Base-by-base conservation (phyloP, 2,113 vertebrate species). In the Microtus ochrogaster region DNA sequence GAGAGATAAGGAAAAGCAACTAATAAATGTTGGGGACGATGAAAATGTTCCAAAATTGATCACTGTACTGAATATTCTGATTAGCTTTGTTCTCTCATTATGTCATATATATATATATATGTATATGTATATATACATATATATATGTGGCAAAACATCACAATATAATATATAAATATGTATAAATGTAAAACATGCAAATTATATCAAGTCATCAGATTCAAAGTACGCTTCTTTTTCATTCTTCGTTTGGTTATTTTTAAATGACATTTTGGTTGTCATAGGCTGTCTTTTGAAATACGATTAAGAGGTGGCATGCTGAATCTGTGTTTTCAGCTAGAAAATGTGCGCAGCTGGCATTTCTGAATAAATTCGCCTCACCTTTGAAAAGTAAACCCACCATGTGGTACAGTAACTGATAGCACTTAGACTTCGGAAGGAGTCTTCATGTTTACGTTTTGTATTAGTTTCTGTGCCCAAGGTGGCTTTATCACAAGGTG, bases 141-240 rank as follows among this genome's bases (percentile, higher is more conserved):
- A n/a, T n/a, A 72, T 3, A 24, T 49, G 41, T 12, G n/a, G 39
- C 9, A 49, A 79, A 82, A 73, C n/a, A 63, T 22, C 24, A 24
- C 33, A 49, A 16, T 73, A 14, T 63, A 24, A 7, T 9, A 33
- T 2, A 28, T 70, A 68, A 58, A 13, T 44, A 90, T 33, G 36
- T 17, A 3, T 17, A 93, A 93, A 81, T 66, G 3, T 77, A 11
- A 79, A 94, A 49, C 65, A 33, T 66, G 14, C 22, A 82, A 94
- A 73, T 7, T 0, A 7, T 86, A 82, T 14, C 33, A 81, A 90
- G 65, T 52, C 44, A 30, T 90, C 30, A 58, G 8, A 86, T 82
- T 30, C 89, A 61, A 95, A 44, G 85, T 47, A 78, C 28, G 63
- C n/a, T 93, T 24, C 61, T 94, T 24, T 84, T 76, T 90, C 33